Evolutionary conservation across 2,888 invertebrate genomes (phyloP), one percentile per base, ranked within the genome.

Genomic region (Amphipoea oculea): DNA sequence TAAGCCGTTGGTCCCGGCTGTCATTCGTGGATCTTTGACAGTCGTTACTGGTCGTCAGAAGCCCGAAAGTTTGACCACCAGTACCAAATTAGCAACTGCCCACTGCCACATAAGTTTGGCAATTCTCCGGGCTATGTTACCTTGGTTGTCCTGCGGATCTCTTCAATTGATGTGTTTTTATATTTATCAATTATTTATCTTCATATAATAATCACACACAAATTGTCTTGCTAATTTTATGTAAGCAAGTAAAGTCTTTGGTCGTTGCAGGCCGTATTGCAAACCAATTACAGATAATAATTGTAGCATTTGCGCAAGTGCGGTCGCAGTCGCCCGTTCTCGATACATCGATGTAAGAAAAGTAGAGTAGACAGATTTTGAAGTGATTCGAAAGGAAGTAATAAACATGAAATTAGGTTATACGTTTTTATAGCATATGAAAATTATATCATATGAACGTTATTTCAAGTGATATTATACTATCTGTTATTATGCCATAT

Each of bases 281-380:
- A 83, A 80, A 76, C 84, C 89, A 88, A 90, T 92, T 92, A 90
- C 86, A 84, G 88, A 88, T 86, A 91, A 89, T 92, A 90, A 91
- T 91, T 89, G 89, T 89, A 82, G 76, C 77, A 70, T 54, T 94
- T 94, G 91, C 91, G 91, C 88, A 93, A 93, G 83, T 76, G 86
- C 82, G 12, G 40, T 40, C 36, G n/a, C 73, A 86, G 79, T 82
- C 74, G 81, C 85, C 76, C 57, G 74, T 74, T 72, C 71, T 75
- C 76, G 57, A 72, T 78, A 88, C 86, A 65, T 42, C 83, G 89
- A 93, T 90, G 90, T 90, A 90, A 90, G 92, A 91, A 92, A 88
- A 84, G 12, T 45, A 36, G 51, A 68, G 40, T 14, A 5, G 36
- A 54, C 6, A 29, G 14, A 62, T 42, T 60, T 60, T 29, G 23